Base-by-base conservation (phyloP, 1,140 invertebrate genomes). In the Gryon sp. region DNA sequence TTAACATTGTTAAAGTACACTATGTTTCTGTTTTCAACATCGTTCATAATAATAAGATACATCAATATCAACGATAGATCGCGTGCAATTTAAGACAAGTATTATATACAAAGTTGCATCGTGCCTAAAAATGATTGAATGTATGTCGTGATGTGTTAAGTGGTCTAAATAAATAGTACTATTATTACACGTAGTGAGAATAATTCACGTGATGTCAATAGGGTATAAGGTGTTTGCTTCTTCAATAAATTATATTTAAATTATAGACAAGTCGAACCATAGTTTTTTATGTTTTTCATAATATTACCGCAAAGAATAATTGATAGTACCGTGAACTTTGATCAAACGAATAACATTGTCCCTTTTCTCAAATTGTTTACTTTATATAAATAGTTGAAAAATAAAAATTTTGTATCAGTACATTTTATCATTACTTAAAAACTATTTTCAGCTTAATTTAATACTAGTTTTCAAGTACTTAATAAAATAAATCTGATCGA, bases 101-200 rank as follows among this genome's bases (percentile, higher is more conserved):
- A 46, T 34, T 43, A 43, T 45, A 11, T 45, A 59, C 55, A 59
- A 48, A 24, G 45, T 63, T 45, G 11, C 59, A 41, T 30, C 30
- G 30, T 12, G 12, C 14, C 46, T 7, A 59, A 59, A 59, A 59
- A 59, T 45, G 26, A 36, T 45, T 59, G 41, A 48, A 46, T 26
- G 57, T 62, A 62, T 62, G 43, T 62, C 57, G 57, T 41, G 45
- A 63, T 63, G 45, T 63, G 36, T 63, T 63, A 63, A 63, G 45
- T 50, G 45, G 59, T 63, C 45, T 30, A 63, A 63, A 50, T 63
- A 40, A 63, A 63, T 41, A 63, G 15, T 41, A 40, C 59, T 50
- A 63, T 63, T 50, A 63, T 63, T 63, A 30, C n/a, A 63, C 22
- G 16, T 30, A n/a, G 30, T 19, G 18, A 63, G 59, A 28, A 63